Conservation (phyloP, 2,113 vertebrate genomes). For the Pseudorectes ferrugineus region DNA sequence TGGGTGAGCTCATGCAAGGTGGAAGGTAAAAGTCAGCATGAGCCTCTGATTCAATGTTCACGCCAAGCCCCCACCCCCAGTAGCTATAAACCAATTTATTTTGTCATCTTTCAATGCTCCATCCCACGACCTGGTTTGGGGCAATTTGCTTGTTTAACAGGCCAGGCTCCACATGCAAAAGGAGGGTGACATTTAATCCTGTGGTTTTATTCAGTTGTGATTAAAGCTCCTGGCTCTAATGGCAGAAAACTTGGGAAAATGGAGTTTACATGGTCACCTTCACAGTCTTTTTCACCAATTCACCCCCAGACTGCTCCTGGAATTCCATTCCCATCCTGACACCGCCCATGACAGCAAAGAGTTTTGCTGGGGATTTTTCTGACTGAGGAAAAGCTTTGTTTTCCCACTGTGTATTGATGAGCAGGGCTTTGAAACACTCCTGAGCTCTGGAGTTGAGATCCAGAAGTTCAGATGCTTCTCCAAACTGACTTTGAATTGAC, state of each 20-base stretch:
- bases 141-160: background rate
- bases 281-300: background rate
- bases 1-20: slow-evolving; percentile 21
- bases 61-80: background rate
- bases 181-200: background rate
- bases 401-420: background rate
- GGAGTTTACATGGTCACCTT: background rate
- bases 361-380: background rate
- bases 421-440: background rate
- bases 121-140: background rate
- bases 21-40: slow-evolving; percentile 25
- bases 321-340: background rate
- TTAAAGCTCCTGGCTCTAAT: background rate
- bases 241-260: background rate
- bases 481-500: background rate
- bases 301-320: background rate
- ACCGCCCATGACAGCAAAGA: background rate
- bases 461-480: background rate
- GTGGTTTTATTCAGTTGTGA: background rate
- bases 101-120: background rate
- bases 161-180: background rate
- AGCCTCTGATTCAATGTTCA: slow-evolving; percentile 11
- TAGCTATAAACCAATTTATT: background rate
- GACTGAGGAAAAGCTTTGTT: background rate
- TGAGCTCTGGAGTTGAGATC: background rate